Base-by-base conservation (phyloP, 2,888 invertebrate species). In the Ctena decussata region DNA sequence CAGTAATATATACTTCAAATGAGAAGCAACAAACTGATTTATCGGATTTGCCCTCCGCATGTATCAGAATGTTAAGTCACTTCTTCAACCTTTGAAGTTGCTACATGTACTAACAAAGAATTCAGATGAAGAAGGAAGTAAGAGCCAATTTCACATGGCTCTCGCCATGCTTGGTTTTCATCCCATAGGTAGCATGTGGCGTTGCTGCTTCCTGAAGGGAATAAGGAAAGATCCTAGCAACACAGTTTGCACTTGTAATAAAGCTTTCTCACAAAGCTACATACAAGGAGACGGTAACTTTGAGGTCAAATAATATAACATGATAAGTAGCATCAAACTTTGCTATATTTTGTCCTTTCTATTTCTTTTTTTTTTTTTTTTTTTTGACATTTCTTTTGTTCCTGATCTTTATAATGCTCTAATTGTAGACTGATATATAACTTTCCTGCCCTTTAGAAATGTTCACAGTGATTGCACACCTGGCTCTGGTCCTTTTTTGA, bases 201-300 rank as follows among this genome's bases (percentile, higher is more conserved):
- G n/a, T n/a, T n/a, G n/a, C n/a, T n/a, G n/a, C n/a, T n/a, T n/a
- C n/a, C n/a, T n/a, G n/a, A n/a, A n/a, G n/a, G n/a, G n/a, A n/a
- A n/a, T n/a, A n/a, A n/a, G n/a, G n/a, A n/a, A n/a, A n/a, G n/a
- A n/a, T n/a, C n/a, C n/a, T n/a, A n/a, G n/a, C n/a, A n/a, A n/a
- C n/a, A n/a, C n/a, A n/a, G n/a, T n/a, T n/a, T 41, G 15, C 41
- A 15, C 39, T 82, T 83, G 71, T 87, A 85, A 71, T 87, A 81
- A 3, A 85, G 35, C 32, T 83, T 77, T 21, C 85, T 73, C 5
- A 85, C 78, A 18, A 71, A 24, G 39, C 65, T 39, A 46, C 79
- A 87, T 3, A 77, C 79, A 24, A 70, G 15, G 76, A 18, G 24
- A 85, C 24, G 0, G 79, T 76, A 57, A 79, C 81, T 53, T 82